phyloP scores from a whole-genome alignment of 35 echinoderm and acorn worm genomes.

The Heliocidaris tuberculata region DNA sequence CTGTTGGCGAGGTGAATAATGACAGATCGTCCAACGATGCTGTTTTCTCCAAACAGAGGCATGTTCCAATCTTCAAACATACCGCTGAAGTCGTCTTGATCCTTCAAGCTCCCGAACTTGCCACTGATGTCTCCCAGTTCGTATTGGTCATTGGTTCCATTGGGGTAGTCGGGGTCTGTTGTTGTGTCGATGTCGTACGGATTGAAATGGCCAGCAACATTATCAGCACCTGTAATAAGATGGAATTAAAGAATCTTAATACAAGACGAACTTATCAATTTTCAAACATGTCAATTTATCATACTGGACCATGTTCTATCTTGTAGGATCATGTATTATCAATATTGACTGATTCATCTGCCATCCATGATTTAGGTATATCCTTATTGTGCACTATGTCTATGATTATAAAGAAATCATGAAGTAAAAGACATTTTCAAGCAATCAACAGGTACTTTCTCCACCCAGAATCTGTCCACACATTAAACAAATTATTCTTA shows the following conservation, averaged over 20 bases:
- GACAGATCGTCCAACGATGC: conserved; percentile 78
- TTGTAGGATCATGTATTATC: too few species aligned
- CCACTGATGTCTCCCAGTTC: conserved; percentile 93
- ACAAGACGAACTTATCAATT: too few species aligned
- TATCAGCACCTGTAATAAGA: conserved; percentile 42
- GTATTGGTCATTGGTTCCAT: conserved; percentile 75
- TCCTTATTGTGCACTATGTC: too few species aligned
- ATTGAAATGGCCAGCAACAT: conserved; percentile 80
- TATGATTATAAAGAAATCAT: too few species aligned
- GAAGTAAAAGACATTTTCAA: too few species aligned
- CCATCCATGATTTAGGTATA: too few species aligned
- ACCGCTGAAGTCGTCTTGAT: conserved; percentile 33
- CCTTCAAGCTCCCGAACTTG: conserved; percentile 77
- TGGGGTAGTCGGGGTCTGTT: conserved; percentile 16
- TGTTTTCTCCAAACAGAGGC: conserved; percentile 84
- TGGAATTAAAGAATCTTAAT: neutral
- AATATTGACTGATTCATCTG: too few species aligned
- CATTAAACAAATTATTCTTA: too few species aligned
- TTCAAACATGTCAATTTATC: too few species aligned
- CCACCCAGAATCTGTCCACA: too few species aligned
- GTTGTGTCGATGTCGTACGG: conserved; percentile 63
- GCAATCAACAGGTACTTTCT: too few species aligned
- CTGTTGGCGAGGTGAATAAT: conserved; percentile 71
- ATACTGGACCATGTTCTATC: too few species aligned
- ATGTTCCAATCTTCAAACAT: conserved; percentile 82